Evolutionary conservation across 2,113 vertebrate species (phyloP), one percentile per base, ranked within the genome.

Genomic region (Nibea coibor): DNA sequence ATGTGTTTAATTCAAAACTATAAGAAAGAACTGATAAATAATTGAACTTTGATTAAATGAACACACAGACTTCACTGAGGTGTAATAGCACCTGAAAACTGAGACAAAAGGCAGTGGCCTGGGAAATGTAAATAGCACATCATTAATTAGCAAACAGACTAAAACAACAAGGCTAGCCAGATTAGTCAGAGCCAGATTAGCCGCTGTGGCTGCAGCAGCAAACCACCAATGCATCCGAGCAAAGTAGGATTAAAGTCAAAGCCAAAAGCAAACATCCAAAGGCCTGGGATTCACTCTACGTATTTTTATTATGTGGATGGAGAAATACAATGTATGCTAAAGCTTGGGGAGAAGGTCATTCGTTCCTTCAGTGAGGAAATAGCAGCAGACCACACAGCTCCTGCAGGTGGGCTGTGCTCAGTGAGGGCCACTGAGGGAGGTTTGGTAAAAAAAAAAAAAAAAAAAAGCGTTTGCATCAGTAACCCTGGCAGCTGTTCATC

Each of bases 141-240:
- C 68, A 87, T 85, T 89, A 91, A 91, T 91, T 84, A 84, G 84
- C 81, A 72, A 84, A 81, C 28, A 76, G 71, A 63, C 83, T 87
- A 87, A 88, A 85, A 78, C 80, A 87, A 87, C 81, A 79, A 74
- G 48, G 62, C 54, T 39, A 28, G 47, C 64, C 71, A 78, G 74
- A 87, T 88, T 83, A 87, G 77, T 72, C 15, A 14, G 72, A 72
- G 82, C 62, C 72, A 90, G 70, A 85, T 77, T 86, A 65, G 56
- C 86, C 20, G 24, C 43, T n/a, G 22, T 45, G 73, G 17, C 64
- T 75, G 45, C 35, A 79, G 78, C 63, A 68, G 56, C 67, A 72
- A 62, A 77, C 61, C 80, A 86, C 16, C 19, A 53, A 83, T 39
- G 75, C 64, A 86, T 82, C 62, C 70, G 62, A 86, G 45, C 78